Conservation (phyloP, 2,113 vertebrate genomes). For the Carettochelys insculpta region DNA sequence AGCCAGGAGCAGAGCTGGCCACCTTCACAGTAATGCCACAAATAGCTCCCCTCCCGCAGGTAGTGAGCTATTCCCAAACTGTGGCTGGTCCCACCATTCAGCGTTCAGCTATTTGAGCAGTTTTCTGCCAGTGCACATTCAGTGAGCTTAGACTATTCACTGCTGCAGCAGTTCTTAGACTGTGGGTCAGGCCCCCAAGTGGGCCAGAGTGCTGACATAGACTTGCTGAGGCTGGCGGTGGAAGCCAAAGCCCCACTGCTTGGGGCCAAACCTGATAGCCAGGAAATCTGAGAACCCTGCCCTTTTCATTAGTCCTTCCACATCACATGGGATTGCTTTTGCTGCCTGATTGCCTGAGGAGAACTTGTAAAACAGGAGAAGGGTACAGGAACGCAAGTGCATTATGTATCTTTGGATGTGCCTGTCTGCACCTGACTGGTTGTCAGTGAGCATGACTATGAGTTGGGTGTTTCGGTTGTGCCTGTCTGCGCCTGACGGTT, state of each 20-base stretch:
- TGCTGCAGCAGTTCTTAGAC: rapidly evolving
- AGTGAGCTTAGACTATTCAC: rapidly evolving
- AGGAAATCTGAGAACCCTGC: no score
- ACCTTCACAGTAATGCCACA: not conserved
- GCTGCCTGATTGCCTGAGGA: not conserved
- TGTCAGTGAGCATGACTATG: not conserved
- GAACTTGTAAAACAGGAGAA: not conserved
- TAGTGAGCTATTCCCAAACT: not conserved
- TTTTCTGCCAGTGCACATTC: not conserved
- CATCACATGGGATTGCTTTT: not conserved
- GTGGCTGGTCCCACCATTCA: not conserved
- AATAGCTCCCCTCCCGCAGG: not conserved
- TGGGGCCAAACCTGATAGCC: no score
- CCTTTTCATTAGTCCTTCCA: not conserved
- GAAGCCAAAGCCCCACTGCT: no score
- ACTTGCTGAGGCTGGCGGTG: no score
- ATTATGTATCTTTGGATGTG: not conserved
- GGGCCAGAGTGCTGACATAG: no score
- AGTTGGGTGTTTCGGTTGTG: no score
- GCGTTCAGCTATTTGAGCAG: not conserved
- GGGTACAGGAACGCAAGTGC: not conserved
- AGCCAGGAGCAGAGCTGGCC: not conserved
- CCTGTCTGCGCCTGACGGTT: no score
- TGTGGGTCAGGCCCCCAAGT: no score
- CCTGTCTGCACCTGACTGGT: not conserved